Percentiles rank a stretch among this genome's conserved stretches.
These are phyloP conservation scores for Hydropsyche betteni DNA, from an alignment of 2,888 invertebrate species.

Conservation along the genomic window DNA sequence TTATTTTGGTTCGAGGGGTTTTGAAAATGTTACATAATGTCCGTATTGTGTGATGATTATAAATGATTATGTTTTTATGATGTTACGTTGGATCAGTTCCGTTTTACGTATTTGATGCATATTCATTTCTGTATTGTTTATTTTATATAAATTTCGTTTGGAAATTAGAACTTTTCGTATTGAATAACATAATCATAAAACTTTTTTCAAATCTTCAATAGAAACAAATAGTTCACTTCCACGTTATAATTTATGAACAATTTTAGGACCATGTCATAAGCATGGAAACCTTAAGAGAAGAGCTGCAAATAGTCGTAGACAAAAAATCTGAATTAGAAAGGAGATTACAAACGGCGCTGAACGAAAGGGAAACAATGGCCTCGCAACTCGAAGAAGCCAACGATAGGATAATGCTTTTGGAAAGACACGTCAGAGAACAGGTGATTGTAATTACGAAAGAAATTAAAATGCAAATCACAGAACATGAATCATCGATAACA, in stretches of 20 bases:
- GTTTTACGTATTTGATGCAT: too few species aligned
- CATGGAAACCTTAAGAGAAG: constrained; percentile 86
- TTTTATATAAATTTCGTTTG: too few species aligned
- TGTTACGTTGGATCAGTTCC: too few species aligned
- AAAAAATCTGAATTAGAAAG: constrained; percentile 87
- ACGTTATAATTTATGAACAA: not conserved
- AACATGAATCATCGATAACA: not conserved
- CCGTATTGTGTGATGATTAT: too few species aligned
- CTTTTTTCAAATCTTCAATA: too few species aligned
- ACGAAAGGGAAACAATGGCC: constrained; percentile 82
- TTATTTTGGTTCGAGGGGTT: too few species aligned
- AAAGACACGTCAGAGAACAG: constrained; percentile 84
- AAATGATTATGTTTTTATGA: too few species aligned
- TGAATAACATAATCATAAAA: too few species aligned
- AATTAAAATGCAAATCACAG: not conserved
- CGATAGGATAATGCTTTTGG: constrained; percentile 85
- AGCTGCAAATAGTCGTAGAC: constrained; percentile 83
- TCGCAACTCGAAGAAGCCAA: constrained; percentile 89
- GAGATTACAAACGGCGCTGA: constrained; percentile 76
- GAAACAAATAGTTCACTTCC: too few species aligned
- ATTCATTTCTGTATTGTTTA: too few species aligned
- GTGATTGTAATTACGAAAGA: constrained; percentile 63
- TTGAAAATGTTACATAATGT: too few species aligned
- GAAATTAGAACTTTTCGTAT: too few species aligned
- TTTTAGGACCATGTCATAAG: constrained; percentile 87